Evolutionary conservation across 2,888 invertebrate species (phyloP).

Genomic region (Cantharis lateralis): DNA sequence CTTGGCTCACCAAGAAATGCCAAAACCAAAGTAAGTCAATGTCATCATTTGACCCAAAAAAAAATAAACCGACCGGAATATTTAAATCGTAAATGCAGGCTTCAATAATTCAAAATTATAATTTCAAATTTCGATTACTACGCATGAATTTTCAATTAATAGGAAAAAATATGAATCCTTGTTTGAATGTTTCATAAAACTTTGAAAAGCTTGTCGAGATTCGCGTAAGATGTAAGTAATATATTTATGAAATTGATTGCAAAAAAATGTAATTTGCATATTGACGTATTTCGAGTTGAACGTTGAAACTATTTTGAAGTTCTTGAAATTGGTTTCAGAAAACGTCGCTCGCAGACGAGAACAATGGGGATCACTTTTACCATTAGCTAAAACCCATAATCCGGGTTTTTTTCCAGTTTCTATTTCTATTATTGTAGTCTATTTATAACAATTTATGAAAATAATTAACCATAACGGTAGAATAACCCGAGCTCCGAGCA

Average conservation of each 20-base stretch:
- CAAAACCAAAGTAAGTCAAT: background rate
- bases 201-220: background rate
- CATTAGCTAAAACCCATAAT: background rate
- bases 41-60: background rate
- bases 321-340: background rate
- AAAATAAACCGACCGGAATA: background rate
- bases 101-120: background rate
- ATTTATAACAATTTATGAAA: no score
- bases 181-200: background rate
- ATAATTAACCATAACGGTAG: no score
- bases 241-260: background rate
- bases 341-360: background rate
- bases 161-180: background rate
- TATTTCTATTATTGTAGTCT: background rate
- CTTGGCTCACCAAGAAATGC: background rate
- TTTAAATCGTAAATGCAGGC: background rate
- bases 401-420: background rate
- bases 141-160: background rate
- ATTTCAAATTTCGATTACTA: background rate
- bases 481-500: no score
- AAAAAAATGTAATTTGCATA: background rate
- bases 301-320: background rate
- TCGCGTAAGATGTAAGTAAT: background rate
- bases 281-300: background rate
- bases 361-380: background rate